Percentiles rank a stretch among this genome's conserved stretches.
phyloP scores from a whole-genome alignment of 2,888 invertebrate species.

The Cephus runcator region DNA sequence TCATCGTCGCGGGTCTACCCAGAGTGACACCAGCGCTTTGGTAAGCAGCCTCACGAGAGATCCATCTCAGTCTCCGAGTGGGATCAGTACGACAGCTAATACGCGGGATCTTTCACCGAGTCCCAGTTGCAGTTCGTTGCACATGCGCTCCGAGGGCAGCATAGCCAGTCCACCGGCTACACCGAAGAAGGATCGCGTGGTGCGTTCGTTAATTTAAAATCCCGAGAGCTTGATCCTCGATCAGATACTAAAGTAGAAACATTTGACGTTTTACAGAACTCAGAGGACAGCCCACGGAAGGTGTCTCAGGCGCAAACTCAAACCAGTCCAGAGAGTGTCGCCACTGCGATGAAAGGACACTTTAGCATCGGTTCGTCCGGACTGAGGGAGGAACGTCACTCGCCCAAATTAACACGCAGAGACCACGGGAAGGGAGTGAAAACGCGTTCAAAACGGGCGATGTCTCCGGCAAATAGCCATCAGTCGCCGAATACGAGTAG shows the following conservation, averaged over 20 bases:
- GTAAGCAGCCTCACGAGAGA: conserved; percentile 73
- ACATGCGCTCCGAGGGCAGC: conserved; percentile 67
- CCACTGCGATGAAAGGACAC: conserved; percentile 66
- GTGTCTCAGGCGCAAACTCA: conserved; percentile 68
- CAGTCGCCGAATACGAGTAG: conserved; percentile 59
- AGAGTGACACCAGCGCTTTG: conserved; percentile 73
- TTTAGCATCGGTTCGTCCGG: conserved; percentile 72
- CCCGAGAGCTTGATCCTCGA: background rate
- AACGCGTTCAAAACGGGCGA: conserved; percentile 63
- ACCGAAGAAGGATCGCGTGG: conserved; percentile 63
- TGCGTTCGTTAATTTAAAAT: conserved; percentile 25
- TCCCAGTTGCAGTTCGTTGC: conserved; percentile 69
- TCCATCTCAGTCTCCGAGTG: conserved; percentile 71
- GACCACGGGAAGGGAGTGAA: conserved; percentile 65
- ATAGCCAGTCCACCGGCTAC: conserved; percentile 66
- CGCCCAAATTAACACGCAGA: conserved; percentile 70
- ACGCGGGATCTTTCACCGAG: conserved; percentile 69
- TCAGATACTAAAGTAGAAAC: background rate
- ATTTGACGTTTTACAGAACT: conserved; percentile 47
- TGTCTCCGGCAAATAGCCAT: conserved; percentile 66
- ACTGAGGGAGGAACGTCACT: conserved; percentile 69
- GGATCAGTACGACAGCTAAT: conserved; percentile 64
- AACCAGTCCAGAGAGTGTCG: conserved; percentile 67
- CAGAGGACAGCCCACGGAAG: conserved; percentile 58
- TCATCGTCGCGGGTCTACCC: conserved; percentile 69